Evolutionary conservation across 2,113 vertebrate species (phyloP).

Genomic region (Cyanoderma ruficeps): DNA sequence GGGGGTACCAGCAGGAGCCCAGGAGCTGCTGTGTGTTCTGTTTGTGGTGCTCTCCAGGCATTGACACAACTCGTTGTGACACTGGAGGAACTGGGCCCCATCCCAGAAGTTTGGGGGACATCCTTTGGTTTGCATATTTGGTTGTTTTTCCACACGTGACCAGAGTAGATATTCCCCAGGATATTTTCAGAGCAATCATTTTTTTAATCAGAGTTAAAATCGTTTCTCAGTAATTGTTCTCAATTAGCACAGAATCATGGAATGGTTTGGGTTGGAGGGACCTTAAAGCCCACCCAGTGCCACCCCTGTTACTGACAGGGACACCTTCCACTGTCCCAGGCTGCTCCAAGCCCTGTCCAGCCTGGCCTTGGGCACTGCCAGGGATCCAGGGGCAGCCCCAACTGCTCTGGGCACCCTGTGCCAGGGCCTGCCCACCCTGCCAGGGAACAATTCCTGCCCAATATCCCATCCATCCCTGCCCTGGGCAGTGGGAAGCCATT

Average conservation of each 20-base stretch:
- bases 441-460: neutral
- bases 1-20: neutral
- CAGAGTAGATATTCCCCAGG: neutral
- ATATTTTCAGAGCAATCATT: neutral
- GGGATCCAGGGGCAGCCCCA: neutral
- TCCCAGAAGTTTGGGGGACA: neutral
- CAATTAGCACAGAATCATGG: neutral
- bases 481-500: neutral
- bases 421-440: neutral
- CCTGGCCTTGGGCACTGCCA: neutral
- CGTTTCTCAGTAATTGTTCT: neutral
- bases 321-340: neutral
- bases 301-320: neutral
- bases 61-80: accelerated
- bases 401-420: neutral
- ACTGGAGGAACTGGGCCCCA: neutral
- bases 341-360: accelerated
- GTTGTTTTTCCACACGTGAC: accelerated
- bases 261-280: neutral
- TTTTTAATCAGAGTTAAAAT: neutral
- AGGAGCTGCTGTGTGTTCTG: neutral
- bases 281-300: accelerated
- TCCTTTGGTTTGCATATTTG: neutral
- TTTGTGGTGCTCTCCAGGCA: neutral
- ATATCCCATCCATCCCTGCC: neutral